phyloP scores from a whole-genome alignment of 2,113 vertebrate genomes.

The Peucedramus taeniatus region DNA sequence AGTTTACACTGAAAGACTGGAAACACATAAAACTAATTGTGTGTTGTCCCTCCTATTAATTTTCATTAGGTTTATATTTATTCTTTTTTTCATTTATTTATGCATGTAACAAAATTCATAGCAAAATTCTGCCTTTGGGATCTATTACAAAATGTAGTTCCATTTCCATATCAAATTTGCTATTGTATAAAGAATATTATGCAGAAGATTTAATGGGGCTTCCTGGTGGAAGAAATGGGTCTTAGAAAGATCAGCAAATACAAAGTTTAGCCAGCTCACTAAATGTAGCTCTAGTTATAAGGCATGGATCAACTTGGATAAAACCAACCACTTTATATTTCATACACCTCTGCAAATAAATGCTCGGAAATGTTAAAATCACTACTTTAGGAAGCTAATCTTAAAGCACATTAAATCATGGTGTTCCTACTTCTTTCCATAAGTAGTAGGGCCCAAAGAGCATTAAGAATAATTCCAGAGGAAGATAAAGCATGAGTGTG shows the following conservation, averaged over 20 bases:
- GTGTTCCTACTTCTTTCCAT: neutral
- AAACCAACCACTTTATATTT: neutral
- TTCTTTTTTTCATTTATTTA: neutral
- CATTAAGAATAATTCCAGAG: neutral
- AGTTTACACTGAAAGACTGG: neutral
- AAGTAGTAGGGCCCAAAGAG: neutral
- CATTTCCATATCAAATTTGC: neutral
- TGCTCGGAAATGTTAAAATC: neutral
- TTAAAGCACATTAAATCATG: neutral
- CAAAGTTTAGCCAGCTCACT: neutral
- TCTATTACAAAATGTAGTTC: neutral
- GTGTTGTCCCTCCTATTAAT: neutral
- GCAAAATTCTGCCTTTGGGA: neutral
- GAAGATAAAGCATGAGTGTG: neutral
- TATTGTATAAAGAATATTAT: neutral
- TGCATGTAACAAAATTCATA: neutral
- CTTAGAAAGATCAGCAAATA: neutral
- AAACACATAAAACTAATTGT: neutral
- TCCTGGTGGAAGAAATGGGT: neutral
- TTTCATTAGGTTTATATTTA: neutral
- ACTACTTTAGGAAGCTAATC: neutral
- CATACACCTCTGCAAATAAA: neutral
- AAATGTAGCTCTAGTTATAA: neutral
- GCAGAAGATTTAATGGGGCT: neutral
- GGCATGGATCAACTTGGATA: neutral